Percentiles rank a stretch among this genome's conserved stretches.
These are phyloP conservation scores for Dromococcyx pavoninus DNA, from an alignment of 2,797 vertebrate species.

Conservation along the genomic window DNA sequence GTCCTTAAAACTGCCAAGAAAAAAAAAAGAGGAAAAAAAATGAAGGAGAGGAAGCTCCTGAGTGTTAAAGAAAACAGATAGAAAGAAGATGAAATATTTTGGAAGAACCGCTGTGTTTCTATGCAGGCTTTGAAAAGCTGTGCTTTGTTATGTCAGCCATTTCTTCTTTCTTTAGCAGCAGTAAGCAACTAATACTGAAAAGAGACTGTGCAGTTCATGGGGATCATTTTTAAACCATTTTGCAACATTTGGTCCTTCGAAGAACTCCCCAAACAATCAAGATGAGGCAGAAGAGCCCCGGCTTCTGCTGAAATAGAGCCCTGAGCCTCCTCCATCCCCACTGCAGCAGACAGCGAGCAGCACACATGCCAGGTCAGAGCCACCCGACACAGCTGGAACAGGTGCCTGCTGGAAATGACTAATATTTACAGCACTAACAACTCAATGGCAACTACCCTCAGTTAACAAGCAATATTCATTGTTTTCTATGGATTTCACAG, in stretches of 20 bases:
- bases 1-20: not conserved
- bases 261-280: not conserved
- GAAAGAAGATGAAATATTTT: not conserved
- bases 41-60: not conserved
- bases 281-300: not conserved
- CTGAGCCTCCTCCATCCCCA: not conserved
- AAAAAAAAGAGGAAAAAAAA: no score
- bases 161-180: not conserved
- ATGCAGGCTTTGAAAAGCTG: not conserved
- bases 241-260: not conserved
- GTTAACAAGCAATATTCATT: not conserved
- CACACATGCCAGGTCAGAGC: rapidly evolving
- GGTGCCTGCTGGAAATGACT: not conserved
- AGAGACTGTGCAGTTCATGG: not conserved
- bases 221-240: not conserved
- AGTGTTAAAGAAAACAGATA: not conserved
- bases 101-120: not conserved
- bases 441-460: not conserved
- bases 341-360: rapidly evolving
- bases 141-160: not conserved
- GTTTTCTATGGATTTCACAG: not conserved
- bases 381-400: not conserved
- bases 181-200: not conserved
- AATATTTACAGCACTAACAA: not conserved
- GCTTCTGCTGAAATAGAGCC: not conserved